These are phyloP conservation scores for Aphaenogaster rudis DNA, from an alignment of 1,140 invertebrate species.

Conservation along the genomic window DNA sequence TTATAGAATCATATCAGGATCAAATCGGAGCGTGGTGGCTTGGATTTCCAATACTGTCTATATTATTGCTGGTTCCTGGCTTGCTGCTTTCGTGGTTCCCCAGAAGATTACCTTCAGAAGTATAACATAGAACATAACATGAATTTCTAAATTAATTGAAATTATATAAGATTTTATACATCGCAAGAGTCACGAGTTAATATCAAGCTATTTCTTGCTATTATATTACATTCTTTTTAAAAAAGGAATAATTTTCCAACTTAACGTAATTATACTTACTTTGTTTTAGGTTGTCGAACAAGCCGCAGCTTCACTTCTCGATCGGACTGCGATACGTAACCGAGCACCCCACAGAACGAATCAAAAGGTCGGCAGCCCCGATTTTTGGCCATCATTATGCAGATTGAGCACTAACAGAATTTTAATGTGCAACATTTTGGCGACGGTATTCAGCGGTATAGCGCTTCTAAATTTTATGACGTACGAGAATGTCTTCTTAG, in stretches of 20 bases:
- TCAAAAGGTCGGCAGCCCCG: slow-evolving; percentile 78
- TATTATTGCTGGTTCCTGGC: slow-evolving; percentile 80
- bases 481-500: slow-evolving; percentile 88
- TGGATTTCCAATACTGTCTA: slow-evolving; percentile 82
- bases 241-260: background rate
- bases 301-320: slow-evolving; percentile 87
- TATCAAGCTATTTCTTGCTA: background rate
- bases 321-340: slow-evolving; percentile 65
- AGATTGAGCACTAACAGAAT: slow-evolving; percentile 89
- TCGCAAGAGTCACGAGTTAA: background rate
- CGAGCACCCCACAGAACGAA: slow-evolving; percentile 61
- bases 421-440: slow-evolving; percentile 88
- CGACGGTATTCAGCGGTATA: slow-evolving; percentile 88
- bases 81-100: slow-evolving; percentile 83
- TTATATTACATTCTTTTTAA: background rate
- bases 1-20: slow-evolving; percentile 79
- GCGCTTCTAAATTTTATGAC: slow-evolving; percentile 88
- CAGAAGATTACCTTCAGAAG: slow-evolving; percentile 83
- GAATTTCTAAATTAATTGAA: background rate
- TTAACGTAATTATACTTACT: slow-evolving; percentile 22
- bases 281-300: slow-evolving; percentile 86
- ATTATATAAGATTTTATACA: slow-evolving; percentile 1
- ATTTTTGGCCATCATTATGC: slow-evolving; percentile 87
- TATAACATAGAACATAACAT: slow-evolving; percentile 56
- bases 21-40: slow-evolving; percentile 86